These are phyloP conservation scores for Masnerella sp. DNA, from an alignment of 2,888 invertebrate species.

Conservation along the genomic window DNA sequence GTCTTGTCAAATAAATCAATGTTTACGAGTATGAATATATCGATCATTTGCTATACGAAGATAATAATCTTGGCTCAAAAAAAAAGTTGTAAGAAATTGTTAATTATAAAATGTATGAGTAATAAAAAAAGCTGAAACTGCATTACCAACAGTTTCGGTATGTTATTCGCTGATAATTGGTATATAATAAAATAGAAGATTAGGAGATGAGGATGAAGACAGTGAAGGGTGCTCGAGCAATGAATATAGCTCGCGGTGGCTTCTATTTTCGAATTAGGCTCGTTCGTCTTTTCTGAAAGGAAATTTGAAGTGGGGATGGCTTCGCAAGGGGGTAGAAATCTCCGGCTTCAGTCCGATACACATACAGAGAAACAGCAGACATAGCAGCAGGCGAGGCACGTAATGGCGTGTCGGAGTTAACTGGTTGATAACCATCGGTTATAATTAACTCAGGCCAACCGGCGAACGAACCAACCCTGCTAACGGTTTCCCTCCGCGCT, in stretches of 20 bases:
- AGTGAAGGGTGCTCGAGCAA: no score
- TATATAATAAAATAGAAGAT: no score
- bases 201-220: no score
- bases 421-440: slow-evolving; percentile 78
- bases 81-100: no score
- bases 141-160: no score
- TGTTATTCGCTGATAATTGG: no score
- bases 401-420: slow-evolving; percentile 78
- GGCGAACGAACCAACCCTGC: slow-evolving; percentile 76
- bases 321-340: slow-evolving; percentile 59
- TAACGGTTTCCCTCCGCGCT: slow-evolving; percentile 64
- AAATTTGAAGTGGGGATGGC: slow-evolving; percentile 51
- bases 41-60: no score
- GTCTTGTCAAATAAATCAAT: no score
- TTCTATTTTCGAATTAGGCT: slow-evolving; percentile 52
- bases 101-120: no score
- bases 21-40: no score
- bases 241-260: slow-evolving; percentile 4
- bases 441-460: slow-evolving; percentile 77
- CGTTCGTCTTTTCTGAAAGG: slow-evolving; percentile 55
- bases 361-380: slow-evolving; percentile 60
- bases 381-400: slow-evolving; percentile 73
- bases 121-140: no score
- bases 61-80: no score
- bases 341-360: slow-evolving; percentile 57